Base-by-base conservation (phyloP, 2,113 vertebrate species). In the Notothenia coriiceps region DNA sequence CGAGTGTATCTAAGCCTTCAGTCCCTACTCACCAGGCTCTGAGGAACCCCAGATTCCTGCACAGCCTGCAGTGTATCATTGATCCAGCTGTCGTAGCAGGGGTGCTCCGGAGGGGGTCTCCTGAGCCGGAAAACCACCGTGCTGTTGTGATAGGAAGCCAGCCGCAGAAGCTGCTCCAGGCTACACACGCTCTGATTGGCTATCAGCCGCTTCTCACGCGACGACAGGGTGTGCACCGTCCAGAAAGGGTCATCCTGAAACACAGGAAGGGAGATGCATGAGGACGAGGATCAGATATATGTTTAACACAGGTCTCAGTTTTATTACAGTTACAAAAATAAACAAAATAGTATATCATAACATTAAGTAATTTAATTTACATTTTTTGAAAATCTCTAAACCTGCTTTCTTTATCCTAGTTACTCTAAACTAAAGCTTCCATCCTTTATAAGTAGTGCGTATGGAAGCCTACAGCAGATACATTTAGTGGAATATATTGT, bases 181-280 rank as follows among this genome's bases (percentile, higher is more conserved):
- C 94, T 98, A 91, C 98, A 98, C 68, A 99, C 89, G 0, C 95
- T 97, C 90, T 99, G 98, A 89, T 98, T 98, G 76, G 88, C 94
- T 14, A 96, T 96, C 70, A 93, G 92, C 44, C 80, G 72, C 56
- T 88, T 93, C 67, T 99, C 97, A 0, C 80, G 85, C 4, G 47
- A 60, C 0, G 96, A 96, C 73, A 99, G 90, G 3, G 89, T 93
- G 47, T 88, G 59, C 0, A 89, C 96, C 0, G 94, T 97, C 97
- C 98, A 98, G 92, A 97, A 99, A 43, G 98, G 98, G 84, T 99
- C 97, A 0, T 95, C 94, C 98, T 99, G 91, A 66, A 86, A 88
- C 60, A 52, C 20, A 69, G 18, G 2, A 25, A 55, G 8, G 61
- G 49, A 49, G 47, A 10, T 2, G 1, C 35, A 33, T 15, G 2